A percentile compares a stretch with the other conserved stretches of the same genome.
phyloP scores from a whole-genome alignment of 2,797 vertebrate genomes.

The Dipus sagitta region DNA sequence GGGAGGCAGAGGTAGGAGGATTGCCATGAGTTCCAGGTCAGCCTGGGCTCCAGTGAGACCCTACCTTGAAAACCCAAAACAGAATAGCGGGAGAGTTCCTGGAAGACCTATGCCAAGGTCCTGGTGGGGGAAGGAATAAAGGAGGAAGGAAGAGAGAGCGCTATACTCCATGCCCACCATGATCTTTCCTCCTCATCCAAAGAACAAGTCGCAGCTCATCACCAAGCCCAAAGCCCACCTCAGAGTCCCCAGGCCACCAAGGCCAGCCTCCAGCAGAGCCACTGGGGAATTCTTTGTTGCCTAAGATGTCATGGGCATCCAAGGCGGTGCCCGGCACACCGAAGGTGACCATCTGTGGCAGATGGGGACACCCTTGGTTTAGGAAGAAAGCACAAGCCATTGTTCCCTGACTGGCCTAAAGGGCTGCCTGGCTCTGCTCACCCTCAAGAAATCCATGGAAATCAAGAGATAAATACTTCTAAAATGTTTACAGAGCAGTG shows the following conservation, averaged over 20 bases:
- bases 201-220: neutral
- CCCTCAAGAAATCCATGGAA: neutral
- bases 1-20: too few relatives aligned
- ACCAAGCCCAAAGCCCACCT: neutral
- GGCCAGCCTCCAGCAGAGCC: neutral
- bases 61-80: too few relatives aligned
- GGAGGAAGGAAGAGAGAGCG: too few relatives aligned
- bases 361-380: neutral
- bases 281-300: neutral
- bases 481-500: neutral
- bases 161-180: too few relatives aligned
- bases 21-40: too few relatives aligned
- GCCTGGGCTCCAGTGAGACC: too few relatives aligned
- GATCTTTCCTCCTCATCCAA: too few relatives aligned
- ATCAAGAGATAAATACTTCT: neutral
- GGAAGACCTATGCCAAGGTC: neutral
- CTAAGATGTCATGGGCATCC: neutral
- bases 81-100: too few relatives aligned
- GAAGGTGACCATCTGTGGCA: neutral
- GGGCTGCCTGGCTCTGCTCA: neutral
- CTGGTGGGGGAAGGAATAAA: too few relatives aligned
- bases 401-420: neutral
- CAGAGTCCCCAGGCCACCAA: neutral
- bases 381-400: neutral
- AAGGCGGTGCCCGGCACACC: neutral